Base-by-base conservation (phyloP, 1,140 invertebrate species). In the Macrobrachium rosenbergii region DNA sequence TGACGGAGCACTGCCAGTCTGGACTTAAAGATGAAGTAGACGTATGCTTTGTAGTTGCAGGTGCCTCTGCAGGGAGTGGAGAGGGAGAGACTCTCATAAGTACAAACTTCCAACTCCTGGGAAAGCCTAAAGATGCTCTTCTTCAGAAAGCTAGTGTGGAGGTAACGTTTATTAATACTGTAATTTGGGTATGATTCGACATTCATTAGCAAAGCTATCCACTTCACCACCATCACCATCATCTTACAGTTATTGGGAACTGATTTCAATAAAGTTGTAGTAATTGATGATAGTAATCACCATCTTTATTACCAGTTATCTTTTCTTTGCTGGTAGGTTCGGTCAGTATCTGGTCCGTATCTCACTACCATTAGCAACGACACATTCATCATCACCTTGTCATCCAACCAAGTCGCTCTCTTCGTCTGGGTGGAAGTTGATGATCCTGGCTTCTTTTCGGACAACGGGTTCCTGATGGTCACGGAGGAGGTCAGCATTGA, bases 401-500 rank as follows among this genome's bases (percentile, higher is more conserved):
- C 16, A 28, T 83, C 72, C n/a, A 84, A 89, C n/a, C 23, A 69
- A 37, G 72, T 88, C 58, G 84, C 89, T 0, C 80, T 89, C n/a
- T 90, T 90, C 28, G 89, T 90, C 75, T 90, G 88, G 87, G 75
- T 90, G 0, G 83, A 90, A 67, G 78, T 79, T 23, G 78, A 84
- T 28, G 52, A 78, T 11, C 21, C 67, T n/a, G 89, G 89, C 23
- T 69, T 87, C 12, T 90, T 90, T 77, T 89, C 83, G 14, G 83
- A 90, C 19, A 90, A 90, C 62, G 89, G 89, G 19, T 90, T 90
- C 84, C 45, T 88, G 28, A 87, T 91, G 91, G 69, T 37, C 28
- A 92, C 23, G 89, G 75, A 5, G 83, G 80, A 16, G 87, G 90
- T 83, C 92, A 92, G 14, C 58, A 90, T 82, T 92, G 92, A 45